A percentile compares a stretch with the other conserved stretches of the same genome.
Conservation (phyloP, 1,140 invertebrate species). For the Artemia franciscana region DNA sequence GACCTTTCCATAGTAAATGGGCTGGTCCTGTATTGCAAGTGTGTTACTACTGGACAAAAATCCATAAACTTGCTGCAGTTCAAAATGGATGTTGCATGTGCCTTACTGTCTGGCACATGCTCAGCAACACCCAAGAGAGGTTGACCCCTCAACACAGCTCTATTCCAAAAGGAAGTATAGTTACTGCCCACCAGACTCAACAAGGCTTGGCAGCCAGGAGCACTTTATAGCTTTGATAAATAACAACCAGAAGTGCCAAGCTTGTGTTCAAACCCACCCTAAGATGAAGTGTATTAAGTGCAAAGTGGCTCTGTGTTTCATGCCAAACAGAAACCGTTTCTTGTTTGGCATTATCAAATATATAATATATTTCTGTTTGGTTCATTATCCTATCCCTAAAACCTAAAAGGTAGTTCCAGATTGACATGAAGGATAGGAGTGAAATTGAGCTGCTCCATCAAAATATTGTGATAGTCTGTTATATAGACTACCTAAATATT, state of each 20-base stretch:
- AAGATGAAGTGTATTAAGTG: not conserved
- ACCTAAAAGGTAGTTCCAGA: too few species aligned
- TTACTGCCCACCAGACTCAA: not conserved
- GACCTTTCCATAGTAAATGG: too few species aligned
- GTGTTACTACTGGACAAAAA: not conserved
- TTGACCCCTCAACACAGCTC: not conserved
- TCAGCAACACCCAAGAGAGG: not conserved
- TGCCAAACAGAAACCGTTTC: not conserved
- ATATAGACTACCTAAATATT: too few species aligned
- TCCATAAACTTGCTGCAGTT: not conserved
- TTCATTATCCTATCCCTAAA: too few species aligned
- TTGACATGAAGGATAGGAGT: too few species aligned
- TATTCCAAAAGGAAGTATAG: not conserved
- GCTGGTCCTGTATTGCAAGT: too few species aligned
- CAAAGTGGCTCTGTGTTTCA: not conserved
- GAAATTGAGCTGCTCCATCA: too few species aligned
- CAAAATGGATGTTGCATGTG: not conserved
- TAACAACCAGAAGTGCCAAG: not conserved
- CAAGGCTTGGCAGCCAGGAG: not conserved
- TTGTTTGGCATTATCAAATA: too few species aligned
- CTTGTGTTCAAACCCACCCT: not conserved
- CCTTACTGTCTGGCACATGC: not conserved
- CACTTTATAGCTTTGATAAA: not conserved
- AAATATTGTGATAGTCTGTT: too few species aligned
- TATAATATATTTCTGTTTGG: too few species aligned